Evolutionary conservation across 2,797 vertebrate species (phyloP).

Genomic region (Gymnoscopelus braueri): DNA sequence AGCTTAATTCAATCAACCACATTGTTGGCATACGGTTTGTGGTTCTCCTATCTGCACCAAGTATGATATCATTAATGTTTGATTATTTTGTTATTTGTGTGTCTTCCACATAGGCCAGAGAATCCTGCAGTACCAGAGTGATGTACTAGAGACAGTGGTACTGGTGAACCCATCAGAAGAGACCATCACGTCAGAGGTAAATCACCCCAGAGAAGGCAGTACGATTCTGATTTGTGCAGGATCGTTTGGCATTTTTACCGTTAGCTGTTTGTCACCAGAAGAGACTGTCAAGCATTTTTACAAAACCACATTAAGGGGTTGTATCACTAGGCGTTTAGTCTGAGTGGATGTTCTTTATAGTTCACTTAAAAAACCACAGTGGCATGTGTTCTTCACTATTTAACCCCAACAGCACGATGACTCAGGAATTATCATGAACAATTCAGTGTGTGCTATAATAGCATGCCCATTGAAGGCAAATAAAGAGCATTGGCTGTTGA

Average conservation of each 20-base stretch:
- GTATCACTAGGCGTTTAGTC: neutral
- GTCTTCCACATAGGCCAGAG: conserved; percentile 85
- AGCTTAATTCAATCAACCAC: too few relatives aligned
- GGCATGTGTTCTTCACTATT: neutral
- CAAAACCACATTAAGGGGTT: neutral
- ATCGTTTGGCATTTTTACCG: neutral
- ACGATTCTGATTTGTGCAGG: neutral
- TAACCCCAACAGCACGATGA: conserved; percentile 5
- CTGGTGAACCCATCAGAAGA: conserved; percentile 92
- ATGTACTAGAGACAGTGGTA: conserved; percentile 89
- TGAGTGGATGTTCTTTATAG: neutral
- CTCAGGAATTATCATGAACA: neutral
- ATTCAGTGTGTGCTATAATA: too few relatives aligned
- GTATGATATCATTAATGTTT: too few relatives aligned
- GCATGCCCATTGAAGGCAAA: neutral
- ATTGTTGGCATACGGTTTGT: too few relatives aligned
- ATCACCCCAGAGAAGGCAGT: neutral
- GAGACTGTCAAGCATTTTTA: too few relatives aligned
- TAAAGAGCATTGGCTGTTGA: too few relatives aligned
- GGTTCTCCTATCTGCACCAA: too few relatives aligned
- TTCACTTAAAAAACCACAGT: neutral
- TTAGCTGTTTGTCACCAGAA: too few relatives aligned
- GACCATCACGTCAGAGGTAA: conserved; percentile 87
- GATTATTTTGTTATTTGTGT: conserved; percentile 8
- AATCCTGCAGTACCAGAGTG: conserved; percentile 90